These are phyloP conservation scores for Rhaphigaster nebulosa DNA, from an alignment of 2,888 invertebrate genomes.

Conservation along the genomic window DNA sequence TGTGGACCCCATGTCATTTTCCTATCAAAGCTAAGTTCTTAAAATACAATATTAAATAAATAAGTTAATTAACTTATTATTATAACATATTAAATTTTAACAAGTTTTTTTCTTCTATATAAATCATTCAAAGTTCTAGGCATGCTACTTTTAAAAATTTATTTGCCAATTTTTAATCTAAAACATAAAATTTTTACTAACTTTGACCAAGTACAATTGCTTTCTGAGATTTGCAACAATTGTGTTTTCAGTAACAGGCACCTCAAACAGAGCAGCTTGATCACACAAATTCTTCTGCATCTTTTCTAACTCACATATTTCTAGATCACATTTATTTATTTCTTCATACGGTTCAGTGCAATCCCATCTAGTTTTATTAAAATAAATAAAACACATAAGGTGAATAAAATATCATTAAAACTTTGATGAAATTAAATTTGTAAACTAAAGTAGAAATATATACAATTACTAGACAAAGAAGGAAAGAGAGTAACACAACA, in stretches of 20 bases:
- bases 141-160: neutral
- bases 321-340: slow-evolving; percentile 78
- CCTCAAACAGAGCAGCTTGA: slow-evolving; percentile 87
- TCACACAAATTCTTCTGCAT: slow-evolving; percentile 77
- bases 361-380: slow-evolving; percentile 70
- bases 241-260: slow-evolving; percentile 86
- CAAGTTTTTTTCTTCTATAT: neutral
- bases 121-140: neutral
- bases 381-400: neutral
- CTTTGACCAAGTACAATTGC: slow-evolving; percentile 83
- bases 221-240: slow-evolving; percentile 80
- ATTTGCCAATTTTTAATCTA: neutral
- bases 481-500: too few species aligned
- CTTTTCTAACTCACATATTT: slow-evolving; percentile 78
- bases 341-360: slow-evolving; percentile 79
- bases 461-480: neutral
- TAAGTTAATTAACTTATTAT: too few species aligned
- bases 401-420: neutral
- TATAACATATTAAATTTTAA: too few species aligned
- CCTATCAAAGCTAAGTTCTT: neutral
- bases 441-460: neutral
- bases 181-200: slow-evolving; percentile 66
- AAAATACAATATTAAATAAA: neutral
- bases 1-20: too few species aligned
- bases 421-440: neutral